Percentiles rank a stretch among this genome's conserved stretches.
These are phyloP conservation scores for Trogon melanurus DNA, from an alignment of 2,113 vertebrate genomes.

Conservation along the genomic window DNA sequence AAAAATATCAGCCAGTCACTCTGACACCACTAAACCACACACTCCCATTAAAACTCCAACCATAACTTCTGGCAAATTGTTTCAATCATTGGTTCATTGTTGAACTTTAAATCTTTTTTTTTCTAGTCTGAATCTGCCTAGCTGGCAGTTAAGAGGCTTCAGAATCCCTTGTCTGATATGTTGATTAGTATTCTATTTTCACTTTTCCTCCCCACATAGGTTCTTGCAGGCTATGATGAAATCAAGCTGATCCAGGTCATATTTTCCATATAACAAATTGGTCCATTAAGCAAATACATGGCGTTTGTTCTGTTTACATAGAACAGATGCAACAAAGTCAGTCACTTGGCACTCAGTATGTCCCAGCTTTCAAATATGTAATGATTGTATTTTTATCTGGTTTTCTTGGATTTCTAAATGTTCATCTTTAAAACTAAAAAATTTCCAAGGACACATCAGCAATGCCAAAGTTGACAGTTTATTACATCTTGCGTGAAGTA, in stretches of 20 bases:
- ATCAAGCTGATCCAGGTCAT: background rate
- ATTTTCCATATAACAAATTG: background rate
- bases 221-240: background rate
- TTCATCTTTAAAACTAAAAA: background rate
- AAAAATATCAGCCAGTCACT: background rate
- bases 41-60: background rate
- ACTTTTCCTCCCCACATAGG: background rate
- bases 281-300: background rate
- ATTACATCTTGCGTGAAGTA: background rate
- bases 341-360: background rate
- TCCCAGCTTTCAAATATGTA: background rate
- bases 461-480: background rate
- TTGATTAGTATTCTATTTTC: background rate
- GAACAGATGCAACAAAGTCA: background rate
- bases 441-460: background rate
- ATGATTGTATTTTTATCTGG: background rate
- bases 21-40: background rate
- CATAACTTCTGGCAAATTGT: background rate
- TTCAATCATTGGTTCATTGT: fast-evolving
- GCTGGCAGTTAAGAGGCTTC: background rate
- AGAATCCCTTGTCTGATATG: background rate
- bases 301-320: background rate
- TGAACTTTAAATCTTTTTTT: background rate
- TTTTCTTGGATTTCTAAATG: background rate
- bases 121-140: background rate